phyloP scores from a whole-genome alignment of 2,113 vertebrate species.

The Ceuthmochares aereus region DNA sequence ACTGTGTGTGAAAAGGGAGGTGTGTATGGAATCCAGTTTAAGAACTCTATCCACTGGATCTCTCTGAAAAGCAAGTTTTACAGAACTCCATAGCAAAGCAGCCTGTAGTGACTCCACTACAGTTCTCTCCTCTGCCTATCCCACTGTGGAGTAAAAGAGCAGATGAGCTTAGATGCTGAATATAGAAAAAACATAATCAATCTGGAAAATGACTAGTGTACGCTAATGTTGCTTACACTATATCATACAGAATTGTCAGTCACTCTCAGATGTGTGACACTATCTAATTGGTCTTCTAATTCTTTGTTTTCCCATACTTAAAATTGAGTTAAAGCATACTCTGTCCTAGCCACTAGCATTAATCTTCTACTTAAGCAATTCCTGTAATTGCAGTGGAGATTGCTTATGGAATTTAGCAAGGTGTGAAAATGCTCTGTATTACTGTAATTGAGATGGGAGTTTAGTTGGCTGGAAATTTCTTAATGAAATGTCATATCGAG shows the following conservation, averaged over 20 bases:
- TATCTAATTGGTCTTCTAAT: conserved; percentile 20
- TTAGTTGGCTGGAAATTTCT: conserved; percentile 12
- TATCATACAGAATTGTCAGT: neutral
- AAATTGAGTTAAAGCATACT: neutral
- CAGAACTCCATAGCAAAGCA: neutral
- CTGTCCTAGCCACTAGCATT: neutral
- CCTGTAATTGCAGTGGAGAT: neutral
- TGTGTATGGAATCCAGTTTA: neutral
- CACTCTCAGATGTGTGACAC: neutral
- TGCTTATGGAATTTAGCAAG: conserved; percentile 2
- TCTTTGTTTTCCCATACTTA: conserved; percentile 3
- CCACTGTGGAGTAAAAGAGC: neutral
- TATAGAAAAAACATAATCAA: neutral
- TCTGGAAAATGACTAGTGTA: neutral
- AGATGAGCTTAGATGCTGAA: neutral
- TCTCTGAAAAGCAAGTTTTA: neutral
- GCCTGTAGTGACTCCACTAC: neutral
- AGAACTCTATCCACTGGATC: neutral
- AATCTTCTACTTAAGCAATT: conserved; percentile 18
- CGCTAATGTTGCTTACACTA: neutral
- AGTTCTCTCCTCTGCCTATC: neutral
- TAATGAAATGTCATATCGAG: neutral
- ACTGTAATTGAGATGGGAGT: neutral
- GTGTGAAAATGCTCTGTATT: neutral
- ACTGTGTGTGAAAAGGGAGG: neutral